A percentile compares a stretch with the other conserved stretches of the same genome.
Evolutionary conservation across 2,888 invertebrate genomes (phyloP).

Genomic region (Sesia apiformis): DNA sequence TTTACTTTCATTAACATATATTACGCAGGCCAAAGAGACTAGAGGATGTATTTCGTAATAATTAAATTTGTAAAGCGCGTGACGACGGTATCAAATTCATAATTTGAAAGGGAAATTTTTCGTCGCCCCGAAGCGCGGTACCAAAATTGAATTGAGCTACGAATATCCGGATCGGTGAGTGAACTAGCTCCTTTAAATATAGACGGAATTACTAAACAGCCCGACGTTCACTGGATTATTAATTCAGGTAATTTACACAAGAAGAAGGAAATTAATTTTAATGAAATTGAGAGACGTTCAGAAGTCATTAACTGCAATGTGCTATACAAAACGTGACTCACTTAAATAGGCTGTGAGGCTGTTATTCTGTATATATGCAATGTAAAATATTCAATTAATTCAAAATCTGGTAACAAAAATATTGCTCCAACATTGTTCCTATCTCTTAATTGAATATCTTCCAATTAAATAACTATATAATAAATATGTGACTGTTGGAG

Average conservation of each 20-base stretch:
- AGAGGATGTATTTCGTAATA: constrained; percentile 38
- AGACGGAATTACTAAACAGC: constrained; percentile 10
- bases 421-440: too few relatives aligned
- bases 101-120: constrained; percentile 64
- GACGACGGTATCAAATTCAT: constrained; percentile 55
- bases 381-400: too few relatives aligned
- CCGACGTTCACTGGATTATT: constrained; percentile 12
- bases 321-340: background rate
- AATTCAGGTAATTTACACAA: constrained; percentile 14
- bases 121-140: constrained; percentile 44
- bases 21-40: constrained; percentile 27
- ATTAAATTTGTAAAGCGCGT: constrained; percentile 59
- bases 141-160: constrained; percentile 54
- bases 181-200: constrained; percentile 1
- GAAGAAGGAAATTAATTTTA: constrained; percentile 14
- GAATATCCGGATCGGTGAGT: constrained; percentile 19
- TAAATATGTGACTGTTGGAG: too few relatives aligned
- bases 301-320: background rate
- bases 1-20: constrained; percentile 23
- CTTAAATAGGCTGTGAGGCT: background rate
- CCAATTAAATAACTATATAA: too few relatives aligned
- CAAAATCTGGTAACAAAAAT: too few relatives aligned
- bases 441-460: too few relatives aligned
- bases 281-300: constrained; percentile 4
- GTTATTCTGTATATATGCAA: too few relatives aligned